Percentiles rank a stretch among this genome's conserved stretches.
phyloP scores from a whole-genome alignment of 2,888 invertebrate genomes.

The Athetis lepigone region DNA sequence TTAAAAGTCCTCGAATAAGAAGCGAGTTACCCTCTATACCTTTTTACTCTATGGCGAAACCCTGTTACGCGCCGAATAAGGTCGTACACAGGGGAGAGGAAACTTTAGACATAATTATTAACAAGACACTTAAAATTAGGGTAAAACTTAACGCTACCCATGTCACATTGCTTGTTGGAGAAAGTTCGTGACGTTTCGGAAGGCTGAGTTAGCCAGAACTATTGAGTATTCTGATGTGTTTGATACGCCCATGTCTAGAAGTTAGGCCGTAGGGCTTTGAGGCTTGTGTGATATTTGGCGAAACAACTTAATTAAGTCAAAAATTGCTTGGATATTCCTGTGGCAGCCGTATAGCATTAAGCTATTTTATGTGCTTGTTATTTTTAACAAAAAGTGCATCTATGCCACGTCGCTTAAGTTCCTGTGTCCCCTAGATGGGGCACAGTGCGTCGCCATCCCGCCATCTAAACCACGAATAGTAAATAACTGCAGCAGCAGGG shows the following conservation, averaged over 20 bases:
- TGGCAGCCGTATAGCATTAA: background rate
- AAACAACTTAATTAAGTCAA: constrained; percentile 8
- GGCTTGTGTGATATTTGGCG: background rate
- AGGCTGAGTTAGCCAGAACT: constrained; percentile 33
- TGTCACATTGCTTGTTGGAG: constrained; percentile 63
- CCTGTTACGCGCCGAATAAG: constrained; percentile 47
- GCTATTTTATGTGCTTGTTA: background rate
- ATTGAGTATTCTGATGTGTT: constrained; percentile 44
- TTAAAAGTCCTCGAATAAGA: too few species aligned
- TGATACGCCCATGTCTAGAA: constrained; percentile 17
- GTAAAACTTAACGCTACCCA: constrained; percentile 68
- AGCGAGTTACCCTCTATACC: background rate
- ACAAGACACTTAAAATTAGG: constrained; percentile 71
- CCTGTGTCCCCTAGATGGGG: too few species aligned
- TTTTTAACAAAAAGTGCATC: too few species aligned
- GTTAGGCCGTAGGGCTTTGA: constrained; percentile 2
- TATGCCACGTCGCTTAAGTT: too few species aligned
- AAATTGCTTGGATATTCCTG: background rate
- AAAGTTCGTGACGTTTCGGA: constrained; percentile 55
- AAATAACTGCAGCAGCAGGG: too few species aligned
- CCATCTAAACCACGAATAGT: too few species aligned
- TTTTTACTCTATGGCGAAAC: constrained; percentile 18
- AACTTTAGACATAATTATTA: constrained; percentile 70
- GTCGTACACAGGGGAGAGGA: constrained; percentile 52
- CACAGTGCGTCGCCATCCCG: too few species aligned